Conservation (phyloP, 2,113 vertebrate genomes). For the Petroica traversi region DNA sequence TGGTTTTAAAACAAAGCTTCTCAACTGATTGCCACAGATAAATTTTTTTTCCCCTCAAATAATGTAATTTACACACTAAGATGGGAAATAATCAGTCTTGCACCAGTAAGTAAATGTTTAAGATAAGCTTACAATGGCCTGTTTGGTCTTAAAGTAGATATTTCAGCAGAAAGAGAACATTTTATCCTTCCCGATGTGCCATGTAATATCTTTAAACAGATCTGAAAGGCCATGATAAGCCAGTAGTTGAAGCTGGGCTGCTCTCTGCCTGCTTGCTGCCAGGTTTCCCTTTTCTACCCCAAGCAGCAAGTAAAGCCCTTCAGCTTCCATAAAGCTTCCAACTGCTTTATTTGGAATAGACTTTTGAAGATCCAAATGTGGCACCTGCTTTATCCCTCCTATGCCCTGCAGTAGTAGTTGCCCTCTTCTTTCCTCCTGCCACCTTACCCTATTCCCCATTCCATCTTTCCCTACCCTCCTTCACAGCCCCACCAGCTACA, state of each 20-base stretch:
- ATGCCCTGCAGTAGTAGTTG: rapidly evolving
- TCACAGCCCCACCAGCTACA: background rate
- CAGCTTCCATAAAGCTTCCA: background rate
- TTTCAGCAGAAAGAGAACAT: background rate
- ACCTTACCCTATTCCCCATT: background rate
- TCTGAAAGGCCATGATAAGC: background rate
- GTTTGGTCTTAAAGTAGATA: background rate
- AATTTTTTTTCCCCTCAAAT: background rate
- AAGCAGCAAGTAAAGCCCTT: background rate
- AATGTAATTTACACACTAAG: background rate
- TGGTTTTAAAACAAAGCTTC: background rate
- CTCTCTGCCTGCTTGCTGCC: background rate
- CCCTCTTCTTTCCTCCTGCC: background rate
- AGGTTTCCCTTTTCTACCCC: background rate
- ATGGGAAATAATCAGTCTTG: background rate
- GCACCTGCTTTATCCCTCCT: background rate
- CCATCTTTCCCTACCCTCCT: background rate
- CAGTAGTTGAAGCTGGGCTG: background rate
- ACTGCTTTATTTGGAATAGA: background rate
- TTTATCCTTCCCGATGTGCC: background rate
- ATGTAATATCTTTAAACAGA: background rate
- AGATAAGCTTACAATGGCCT: background rate
- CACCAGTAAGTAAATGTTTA: background rate
- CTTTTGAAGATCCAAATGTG: background rate
- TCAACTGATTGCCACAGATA: background rate